Evolutionary conservation across 2,888 invertebrate species (phyloP), one percentile per base, ranked within the genome.

Genomic region (Drosophila helvetica): DNA sequence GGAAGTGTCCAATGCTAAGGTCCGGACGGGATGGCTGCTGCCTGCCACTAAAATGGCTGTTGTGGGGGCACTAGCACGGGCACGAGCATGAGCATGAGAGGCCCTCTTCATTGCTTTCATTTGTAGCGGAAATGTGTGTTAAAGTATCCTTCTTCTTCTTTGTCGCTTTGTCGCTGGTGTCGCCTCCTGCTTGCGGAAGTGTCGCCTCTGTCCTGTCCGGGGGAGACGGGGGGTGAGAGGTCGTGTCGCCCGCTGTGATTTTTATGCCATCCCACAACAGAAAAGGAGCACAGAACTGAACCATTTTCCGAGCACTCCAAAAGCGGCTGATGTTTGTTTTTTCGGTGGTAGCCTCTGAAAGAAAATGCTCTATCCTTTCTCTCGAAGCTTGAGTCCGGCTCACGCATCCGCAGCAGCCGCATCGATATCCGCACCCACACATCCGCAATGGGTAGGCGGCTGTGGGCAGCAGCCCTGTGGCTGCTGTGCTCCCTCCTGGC

Each of bases 61-160:
- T 45, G 30, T 46, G 48, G 62, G 62, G n/a, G n/a, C n/a, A n/a
- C n/a, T n/a, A n/a, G 48, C 33, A 43, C 18, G 61, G 3, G 38
- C 38, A 15, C 18, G 61, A 10, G 38, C 38, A 15, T 15, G 15
- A 6, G 38, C 38, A 38, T 38, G 57, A 22, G 46, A 48, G 46
- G 51, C 56, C 42, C 77, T 74, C 53, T 79, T 79, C 79, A 81
- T 84, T 81, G 85, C 88, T 82, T 84, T 87, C 83, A 84, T 84
- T 84, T 84, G 87, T 87, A 88, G 71, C 85, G 85, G 85, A 85
- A 85, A 86, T 86, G 88, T 79, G 88, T 88, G 79, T 80, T 79
- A 88, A 86, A 85, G 75, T 86, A 80, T 85, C 88, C 88, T 77
- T 72, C 51, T 63, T 63, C 56, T 58, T 63, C 61, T 66, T 69